Percentiles rank a stretch among this genome's conserved stretches.
Evolutionary conservation across 2,113 vertebrate species (phyloP).

Genomic region (Steatornis caripensis): DNA sequence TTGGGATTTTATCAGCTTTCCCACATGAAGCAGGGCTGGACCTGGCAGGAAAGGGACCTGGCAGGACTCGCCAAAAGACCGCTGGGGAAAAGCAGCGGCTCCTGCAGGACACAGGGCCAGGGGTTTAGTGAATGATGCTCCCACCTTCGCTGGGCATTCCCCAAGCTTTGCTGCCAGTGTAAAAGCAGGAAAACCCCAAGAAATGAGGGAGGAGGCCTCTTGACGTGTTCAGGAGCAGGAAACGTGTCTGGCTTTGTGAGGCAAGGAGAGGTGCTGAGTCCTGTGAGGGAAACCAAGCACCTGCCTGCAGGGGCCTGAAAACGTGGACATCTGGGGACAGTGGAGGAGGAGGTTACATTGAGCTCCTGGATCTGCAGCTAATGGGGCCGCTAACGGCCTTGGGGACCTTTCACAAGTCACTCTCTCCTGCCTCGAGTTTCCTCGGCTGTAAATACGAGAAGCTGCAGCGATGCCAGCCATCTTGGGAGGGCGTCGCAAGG

Average conservation of each 20-base stretch:
- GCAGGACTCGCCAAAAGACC: background rate
- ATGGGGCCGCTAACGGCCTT: fast-evolving
- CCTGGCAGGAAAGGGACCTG: background rate
- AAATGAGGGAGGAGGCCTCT: background rate
- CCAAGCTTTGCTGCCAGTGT: background rate
- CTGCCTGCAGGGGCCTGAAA: background rate
- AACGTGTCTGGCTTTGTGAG: background rate
- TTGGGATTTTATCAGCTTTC: background rate
- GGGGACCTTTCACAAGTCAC: background rate
- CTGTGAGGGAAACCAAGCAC: fast-evolving
- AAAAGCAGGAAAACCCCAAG: background rate
- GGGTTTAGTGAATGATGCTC: background rate
- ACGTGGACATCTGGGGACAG: background rate
- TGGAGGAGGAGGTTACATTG: background rate
- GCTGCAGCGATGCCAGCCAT: background rate
- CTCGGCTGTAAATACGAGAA: background rate
- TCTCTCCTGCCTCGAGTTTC: background rate
- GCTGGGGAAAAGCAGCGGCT: background rate
- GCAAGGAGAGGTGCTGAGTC: background rate
- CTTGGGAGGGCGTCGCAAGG: background rate
- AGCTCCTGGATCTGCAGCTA: background rate
- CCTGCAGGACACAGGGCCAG: background rate
- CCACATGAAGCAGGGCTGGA: background rate
- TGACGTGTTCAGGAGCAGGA: fast-evolving
- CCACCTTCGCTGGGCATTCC: background rate